Evolutionary conservation across 2,113 vertebrate genomes (phyloP).

Genomic region (Onychostruthus taczanowskii): DNA sequence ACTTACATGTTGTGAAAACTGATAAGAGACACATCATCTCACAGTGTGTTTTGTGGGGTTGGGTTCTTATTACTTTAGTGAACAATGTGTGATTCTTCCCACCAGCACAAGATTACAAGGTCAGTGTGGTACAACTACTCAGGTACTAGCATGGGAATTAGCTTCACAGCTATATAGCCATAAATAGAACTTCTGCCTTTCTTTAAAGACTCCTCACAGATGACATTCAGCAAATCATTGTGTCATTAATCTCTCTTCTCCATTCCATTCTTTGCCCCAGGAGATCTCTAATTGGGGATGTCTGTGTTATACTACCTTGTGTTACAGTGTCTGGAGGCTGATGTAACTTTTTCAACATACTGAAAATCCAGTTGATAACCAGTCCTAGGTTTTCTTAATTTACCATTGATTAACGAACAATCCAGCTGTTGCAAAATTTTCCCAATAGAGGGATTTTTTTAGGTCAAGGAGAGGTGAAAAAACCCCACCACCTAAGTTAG

Average conservation of each 20-base stretch:
- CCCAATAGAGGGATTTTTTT: conserved; percentile 28
- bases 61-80: neutral
- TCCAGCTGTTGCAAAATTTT: conserved; percentile 65
- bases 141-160: neutral
- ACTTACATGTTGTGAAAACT: neutral
- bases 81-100: conserved; percentile 14
- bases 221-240: neutral
- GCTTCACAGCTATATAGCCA: neutral
- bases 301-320: neutral
- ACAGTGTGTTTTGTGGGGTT: neutral
- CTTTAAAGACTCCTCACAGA: neutral
- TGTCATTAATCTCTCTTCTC: neutral
- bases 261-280: neutral
- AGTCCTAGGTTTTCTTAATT: conserved; percentile 50
- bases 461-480: conserved; percentile 23
- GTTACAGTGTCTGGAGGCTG: neutral
- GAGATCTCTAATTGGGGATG: neutral
- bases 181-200: neutral
- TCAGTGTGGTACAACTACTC: neutral
- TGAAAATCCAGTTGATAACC: conserved; percentile 35
- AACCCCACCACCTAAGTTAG: neutral
- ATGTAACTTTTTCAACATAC: conserved; percentile 39
- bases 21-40: neutral
- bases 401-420: conserved; percentile 64
- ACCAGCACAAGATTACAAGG: neutral